These are phyloP conservation scores for Stomatorhinus walkeri DNA, from an alignment of 2,797 vertebrate species.

Conservation along the genomic window DNA sequence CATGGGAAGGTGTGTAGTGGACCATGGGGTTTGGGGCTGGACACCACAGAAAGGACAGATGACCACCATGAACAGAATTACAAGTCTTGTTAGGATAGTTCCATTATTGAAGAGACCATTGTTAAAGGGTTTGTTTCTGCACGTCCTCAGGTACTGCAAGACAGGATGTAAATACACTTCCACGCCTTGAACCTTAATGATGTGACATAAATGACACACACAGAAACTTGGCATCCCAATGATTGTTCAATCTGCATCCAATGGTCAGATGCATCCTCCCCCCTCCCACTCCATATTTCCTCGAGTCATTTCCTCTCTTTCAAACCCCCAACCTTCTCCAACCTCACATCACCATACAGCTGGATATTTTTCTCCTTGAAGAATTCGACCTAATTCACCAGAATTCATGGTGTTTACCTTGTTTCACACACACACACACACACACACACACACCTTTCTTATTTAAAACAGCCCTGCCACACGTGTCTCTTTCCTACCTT, in stretches of 20 bases:
- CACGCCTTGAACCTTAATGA: not conserved
- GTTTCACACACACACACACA: not conserved
- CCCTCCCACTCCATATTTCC: not conserved
- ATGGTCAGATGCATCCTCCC: not conserved
- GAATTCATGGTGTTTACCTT: not conserved
- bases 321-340: not conserved
- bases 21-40: not conserved
- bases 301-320: not conserved
- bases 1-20: not conserved
- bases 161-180: not conserved
- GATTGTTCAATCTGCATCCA: not conserved
- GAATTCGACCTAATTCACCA: not conserved
- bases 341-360: not conserved
- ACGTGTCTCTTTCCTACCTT: not conserved
- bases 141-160: not conserved
- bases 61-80: constrained; percentile 5
- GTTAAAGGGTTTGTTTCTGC: not conserved
- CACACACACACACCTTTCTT: not conserved
- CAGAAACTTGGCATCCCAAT: not conserved
- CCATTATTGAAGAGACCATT: not conserved
- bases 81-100: not conserved
- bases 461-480: not conserved
- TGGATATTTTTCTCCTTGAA: not conserved
- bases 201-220: not conserved
- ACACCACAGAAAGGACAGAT: not conserved